These are phyloP conservation scores for Sphaerodactylus townsendi DNA, from an alignment of 2,113 vertebrate species.

Conservation along the genomic window DNA sequence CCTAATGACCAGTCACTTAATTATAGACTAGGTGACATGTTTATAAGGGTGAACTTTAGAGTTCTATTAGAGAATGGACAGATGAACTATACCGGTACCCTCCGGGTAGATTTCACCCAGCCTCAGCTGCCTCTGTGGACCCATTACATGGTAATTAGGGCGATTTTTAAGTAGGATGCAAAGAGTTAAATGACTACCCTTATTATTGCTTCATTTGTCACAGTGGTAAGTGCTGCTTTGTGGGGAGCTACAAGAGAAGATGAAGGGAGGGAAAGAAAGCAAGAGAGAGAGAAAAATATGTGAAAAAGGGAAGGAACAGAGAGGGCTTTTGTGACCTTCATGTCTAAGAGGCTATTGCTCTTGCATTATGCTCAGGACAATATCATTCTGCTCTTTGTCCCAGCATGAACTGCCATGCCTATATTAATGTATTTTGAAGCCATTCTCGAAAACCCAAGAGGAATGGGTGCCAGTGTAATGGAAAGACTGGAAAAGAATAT, in stretches of 20 bases:
- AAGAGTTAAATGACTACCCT: slow-evolving; percentile 96
- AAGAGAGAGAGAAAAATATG: slow-evolving; percentile 19
- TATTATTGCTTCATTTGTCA: slow-evolving; percentile 92
- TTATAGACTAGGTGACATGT: slow-evolving; percentile 92
- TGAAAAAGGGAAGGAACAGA: not conserved
- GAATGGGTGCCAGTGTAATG: not conserved
- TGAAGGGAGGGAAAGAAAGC: slow-evolving; percentile 15
- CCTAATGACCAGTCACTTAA: slow-evolving; percentile 92
- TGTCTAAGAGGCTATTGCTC: not conserved
- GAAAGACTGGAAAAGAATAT: not conserved
- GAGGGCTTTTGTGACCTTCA: not conserved
- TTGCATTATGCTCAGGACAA: not conserved
- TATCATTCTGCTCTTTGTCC: not conserved
- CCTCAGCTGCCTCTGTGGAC: slow-evolving; percentile 78
- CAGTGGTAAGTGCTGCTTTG: slow-evolving; percentile 69
- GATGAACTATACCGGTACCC: slow-evolving; percentile 83
- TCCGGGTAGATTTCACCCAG: slow-evolving; percentile 86
- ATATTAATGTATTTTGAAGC: not conserved
- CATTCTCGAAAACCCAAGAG: not conserved
- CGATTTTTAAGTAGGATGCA: slow-evolving; percentile 90
- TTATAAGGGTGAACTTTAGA: slow-evolving; percentile 99
- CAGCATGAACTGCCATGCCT: not conserved
- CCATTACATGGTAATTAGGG: slow-evolving; percentile 96
- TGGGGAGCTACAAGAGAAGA: slow-evolving; percentile 51
- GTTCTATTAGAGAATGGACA: slow-evolving; percentile 85